Percentiles rank a stretch among this genome's conserved stretches.
phyloP scores from a whole-genome alignment of 2,797 vertebrate species.

The Natrix natrix region DNA sequence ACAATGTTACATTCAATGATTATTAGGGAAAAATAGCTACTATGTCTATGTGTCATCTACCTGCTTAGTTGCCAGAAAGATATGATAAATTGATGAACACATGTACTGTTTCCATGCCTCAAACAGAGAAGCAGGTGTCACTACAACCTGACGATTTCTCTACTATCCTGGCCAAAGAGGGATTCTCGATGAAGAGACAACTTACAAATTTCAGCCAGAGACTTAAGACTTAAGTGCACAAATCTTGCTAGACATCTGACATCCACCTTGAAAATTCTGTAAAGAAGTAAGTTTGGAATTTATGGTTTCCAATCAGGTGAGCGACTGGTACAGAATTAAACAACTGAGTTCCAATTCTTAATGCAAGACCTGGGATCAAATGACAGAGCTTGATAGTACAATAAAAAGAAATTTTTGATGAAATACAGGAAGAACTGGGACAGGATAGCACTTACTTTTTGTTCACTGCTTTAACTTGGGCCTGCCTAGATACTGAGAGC shows the following conservation, averaged over 20 bases:
- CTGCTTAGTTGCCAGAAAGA: background rate
- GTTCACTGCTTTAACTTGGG: background rate
- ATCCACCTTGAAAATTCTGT: background rate
- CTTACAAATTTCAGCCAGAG: background rate
- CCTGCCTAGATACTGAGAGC: background rate
- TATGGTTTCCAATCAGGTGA: background rate
- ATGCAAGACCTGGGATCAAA: background rate
- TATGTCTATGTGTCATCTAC: background rate
- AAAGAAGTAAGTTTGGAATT: background rate
- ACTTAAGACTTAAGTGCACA: background rate
- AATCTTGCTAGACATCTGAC: background rate
- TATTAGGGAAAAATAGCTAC: background rate
- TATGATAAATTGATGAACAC: background rate
- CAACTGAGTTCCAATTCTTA: background rate
- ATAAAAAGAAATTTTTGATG: background rate
- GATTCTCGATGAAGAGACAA: background rate
- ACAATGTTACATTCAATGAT: background rate
- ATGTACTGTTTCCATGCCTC: background rate
- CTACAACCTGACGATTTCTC: background rate
- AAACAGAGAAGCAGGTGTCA: background rate
- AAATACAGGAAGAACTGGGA: background rate
- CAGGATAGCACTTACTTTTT: background rate
- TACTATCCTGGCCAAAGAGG: background rate
- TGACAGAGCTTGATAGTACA: background rate
- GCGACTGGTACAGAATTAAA: background rate